Conservation (phyloP, 2,888 invertebrate species). For the Clusia tigrina region DNA sequence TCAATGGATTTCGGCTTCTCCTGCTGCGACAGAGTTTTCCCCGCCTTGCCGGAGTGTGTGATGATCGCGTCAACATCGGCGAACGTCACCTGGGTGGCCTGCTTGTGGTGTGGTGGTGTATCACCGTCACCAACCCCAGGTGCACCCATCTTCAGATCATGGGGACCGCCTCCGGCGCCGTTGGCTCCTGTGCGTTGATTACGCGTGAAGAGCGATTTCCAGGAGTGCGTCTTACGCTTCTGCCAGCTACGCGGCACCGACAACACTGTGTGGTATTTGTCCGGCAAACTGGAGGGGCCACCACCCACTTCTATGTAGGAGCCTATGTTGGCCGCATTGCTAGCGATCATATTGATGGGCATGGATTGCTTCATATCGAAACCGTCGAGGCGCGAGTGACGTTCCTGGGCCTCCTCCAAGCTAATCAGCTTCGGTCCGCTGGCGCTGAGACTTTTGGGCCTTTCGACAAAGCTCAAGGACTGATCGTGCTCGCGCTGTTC, state of each 20-base stretch:
- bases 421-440: conserved; percentile 90
- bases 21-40: conserved; percentile 50
- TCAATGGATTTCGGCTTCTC: conserved; percentile 63
- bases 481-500: conserved; percentile 65
- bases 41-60: conserved; percentile 46
- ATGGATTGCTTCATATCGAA: conserved; percentile 62
- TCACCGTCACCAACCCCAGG: conserved; percentile 22
- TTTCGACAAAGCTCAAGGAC: conserved; percentile 64
- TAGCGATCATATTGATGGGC: conserved; percentile 59
- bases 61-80: conserved; percentile 52
- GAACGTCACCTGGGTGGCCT: conserved; percentile 56
- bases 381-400: conserved; percentile 68
- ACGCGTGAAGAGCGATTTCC: conserved; percentile 65
- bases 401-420: conserved; percentile 83
- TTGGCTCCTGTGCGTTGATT: conserved; percentile 58
- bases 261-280: conserved; percentile 89
- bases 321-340: conserved; percentile 59
- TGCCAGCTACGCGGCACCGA: conserved; percentile 76
- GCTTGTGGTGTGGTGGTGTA: conserved; percentile 41
- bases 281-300: conserved; percentile 78
- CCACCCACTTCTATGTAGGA: conserved; percentile 79
- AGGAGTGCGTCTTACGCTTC: conserved; percentile 64
- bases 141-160: conserved; percentile 44
- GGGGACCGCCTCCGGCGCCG: conserved; percentile 44
- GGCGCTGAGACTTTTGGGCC: conserved; percentile 91